These are phyloP conservation scores for Drosophila kepulauana DNA, from an alignment of 1,140 invertebrate species.

Conservation along the genomic window DNA sequence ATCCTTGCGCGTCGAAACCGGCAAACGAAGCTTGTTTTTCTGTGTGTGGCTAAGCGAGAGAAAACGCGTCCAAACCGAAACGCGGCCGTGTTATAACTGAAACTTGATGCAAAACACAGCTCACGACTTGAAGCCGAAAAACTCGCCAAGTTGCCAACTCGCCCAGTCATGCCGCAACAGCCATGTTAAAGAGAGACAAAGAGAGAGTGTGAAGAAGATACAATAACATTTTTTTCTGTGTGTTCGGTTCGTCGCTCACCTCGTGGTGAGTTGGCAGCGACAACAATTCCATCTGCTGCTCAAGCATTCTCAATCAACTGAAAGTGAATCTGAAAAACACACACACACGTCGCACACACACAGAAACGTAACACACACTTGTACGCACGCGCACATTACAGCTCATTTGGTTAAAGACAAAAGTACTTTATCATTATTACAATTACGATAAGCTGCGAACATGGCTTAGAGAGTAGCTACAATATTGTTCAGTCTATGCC, in stretches of 20 bases:
- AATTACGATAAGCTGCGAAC: slow-evolving; percentile 23
- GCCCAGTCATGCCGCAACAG: slow-evolving; percentile 8
- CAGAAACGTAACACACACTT: background rate
- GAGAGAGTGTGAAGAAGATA: slow-evolving; percentile 60
- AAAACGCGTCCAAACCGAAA: slow-evolving; percentile 67
- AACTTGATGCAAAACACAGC: slow-evolving; percentile 54
- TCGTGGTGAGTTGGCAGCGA: slow-evolving; percentile 61
- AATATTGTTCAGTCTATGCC: slow-evolving; percentile 2
- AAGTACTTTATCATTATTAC: slow-evolving; percentile 46
- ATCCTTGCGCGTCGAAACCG: slow-evolving; percentile 57
- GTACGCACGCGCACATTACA: slow-evolving; percentile 19
- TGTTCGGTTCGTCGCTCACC: slow-evolving; percentile 32
- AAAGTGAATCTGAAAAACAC: slow-evolving; percentile 71
- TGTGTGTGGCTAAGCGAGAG: slow-evolving; percentile 5
- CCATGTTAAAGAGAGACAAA: background rate
- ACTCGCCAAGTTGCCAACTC: slow-evolving; percentile 14
- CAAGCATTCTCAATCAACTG: slow-evolving; percentile 76
- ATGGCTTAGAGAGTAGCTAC: slow-evolving; percentile 35
- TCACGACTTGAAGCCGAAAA: slow-evolving; percentile 47
- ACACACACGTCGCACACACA: slow-evolving; percentile 1
- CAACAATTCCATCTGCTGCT: slow-evolving; percentile 22
- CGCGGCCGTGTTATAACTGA: slow-evolving; percentile 75
- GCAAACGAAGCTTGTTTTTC: slow-evolving; percentile 13
- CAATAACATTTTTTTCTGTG: background rate
- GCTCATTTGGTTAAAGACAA: slow-evolving; percentile 41